phyloP scores from a whole-genome alignment of 2,113 vertebrate species.

The Agapornis roseicollis region DNA sequence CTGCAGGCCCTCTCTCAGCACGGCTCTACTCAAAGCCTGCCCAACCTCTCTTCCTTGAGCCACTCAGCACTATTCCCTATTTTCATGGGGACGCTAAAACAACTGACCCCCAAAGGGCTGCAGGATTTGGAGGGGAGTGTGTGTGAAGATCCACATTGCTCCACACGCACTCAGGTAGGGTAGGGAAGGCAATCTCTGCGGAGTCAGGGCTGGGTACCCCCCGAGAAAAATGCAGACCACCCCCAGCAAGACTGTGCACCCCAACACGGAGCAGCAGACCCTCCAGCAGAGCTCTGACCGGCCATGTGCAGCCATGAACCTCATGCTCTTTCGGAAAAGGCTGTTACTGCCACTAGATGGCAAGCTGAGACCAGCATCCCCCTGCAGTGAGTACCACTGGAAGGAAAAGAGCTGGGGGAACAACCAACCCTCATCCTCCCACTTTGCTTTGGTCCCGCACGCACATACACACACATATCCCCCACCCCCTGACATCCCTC shows the following conservation, averaged over 20 bases:
- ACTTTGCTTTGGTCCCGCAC: not conserved
- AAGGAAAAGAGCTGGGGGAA: not conserved
- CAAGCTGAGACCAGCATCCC: constrained; percentile 20
- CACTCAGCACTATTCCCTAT: fast-evolving
- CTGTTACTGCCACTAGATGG: constrained; percentile 46
- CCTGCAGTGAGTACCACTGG: fast-evolving
- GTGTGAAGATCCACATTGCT: not conserved
- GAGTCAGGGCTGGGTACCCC: not conserved
- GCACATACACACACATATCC: too few species aligned
- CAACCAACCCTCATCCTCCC: fast-evolving
- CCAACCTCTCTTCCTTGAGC: not conserved
- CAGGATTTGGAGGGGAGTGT: not conserved
- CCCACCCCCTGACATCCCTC: too few species aligned
- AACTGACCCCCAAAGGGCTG: fast-evolving
- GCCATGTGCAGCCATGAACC: fast-evolving
- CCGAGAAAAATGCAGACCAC: fast-evolving
- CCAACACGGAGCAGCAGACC: fast-evolving
- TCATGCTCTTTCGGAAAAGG: fast-evolving
- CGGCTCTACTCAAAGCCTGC: fast-evolving
- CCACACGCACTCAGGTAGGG: fast-evolving
- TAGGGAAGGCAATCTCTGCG: fast-evolving
- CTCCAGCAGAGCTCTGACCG: fast-evolving
- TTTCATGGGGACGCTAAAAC: not conserved
- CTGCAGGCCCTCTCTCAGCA: not conserved
- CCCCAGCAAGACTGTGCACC: not conserved